A percentile compares a stretch with the other conserved stretches of the same genome.
These are phyloP conservation scores for Keiferia lycopersicella DNA, from an alignment of 2,888 invertebrate genomes.

Conservation along the genomic window DNA sequence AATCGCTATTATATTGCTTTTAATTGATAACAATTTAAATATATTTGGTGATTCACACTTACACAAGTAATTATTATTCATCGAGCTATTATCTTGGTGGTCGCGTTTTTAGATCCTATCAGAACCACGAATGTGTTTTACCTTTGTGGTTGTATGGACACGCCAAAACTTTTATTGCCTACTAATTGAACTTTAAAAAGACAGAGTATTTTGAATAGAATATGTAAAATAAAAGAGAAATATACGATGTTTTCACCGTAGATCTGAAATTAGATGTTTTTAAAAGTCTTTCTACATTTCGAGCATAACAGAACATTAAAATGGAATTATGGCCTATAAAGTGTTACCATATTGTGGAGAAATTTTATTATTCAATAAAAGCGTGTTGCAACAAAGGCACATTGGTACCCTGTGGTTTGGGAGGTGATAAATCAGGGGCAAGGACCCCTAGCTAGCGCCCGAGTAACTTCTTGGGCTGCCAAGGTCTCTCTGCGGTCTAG, in stretches of 20 bases:
- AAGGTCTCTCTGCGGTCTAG: conserved; percentile 71
- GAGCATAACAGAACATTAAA: conserved; percentile 60
- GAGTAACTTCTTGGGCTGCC: conserved; percentile 74
- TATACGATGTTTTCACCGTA: neutral
- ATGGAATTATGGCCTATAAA: conserved; percentile 76
- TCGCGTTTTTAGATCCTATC: conserved; percentile 75
- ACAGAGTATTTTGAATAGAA: neutral
- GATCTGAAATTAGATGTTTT: conserved; percentile 27
- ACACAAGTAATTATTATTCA: conserved; percentile 78
- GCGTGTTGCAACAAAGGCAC: conserved; percentile 73
- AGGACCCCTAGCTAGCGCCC: conserved; percentile 57
- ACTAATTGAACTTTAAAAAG: neutral
- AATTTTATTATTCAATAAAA: conserved; percentile 80
- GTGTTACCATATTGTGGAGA: conserved; percentile 72
- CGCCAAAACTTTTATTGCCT: conserved; percentile 41
- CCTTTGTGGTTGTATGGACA: conserved; percentile 70
- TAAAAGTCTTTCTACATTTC: conserved; percentile 30
- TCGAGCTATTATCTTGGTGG: conserved; percentile 78
- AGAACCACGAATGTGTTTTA: conserved; percentile 74
- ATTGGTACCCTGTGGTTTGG: conserved; percentile 76
- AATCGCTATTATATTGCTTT: conserved; percentile 82
- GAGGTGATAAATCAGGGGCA: conserved; percentile 76
- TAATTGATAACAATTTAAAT: conserved; percentile 82
- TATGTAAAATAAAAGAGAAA: neutral
- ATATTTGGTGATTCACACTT: conserved; percentile 82